These are phyloP conservation scores for Plumapathes pennacea DNA, from an alignment of 92 coral and sea anemone species.

Conservation along the genomic window DNA sequence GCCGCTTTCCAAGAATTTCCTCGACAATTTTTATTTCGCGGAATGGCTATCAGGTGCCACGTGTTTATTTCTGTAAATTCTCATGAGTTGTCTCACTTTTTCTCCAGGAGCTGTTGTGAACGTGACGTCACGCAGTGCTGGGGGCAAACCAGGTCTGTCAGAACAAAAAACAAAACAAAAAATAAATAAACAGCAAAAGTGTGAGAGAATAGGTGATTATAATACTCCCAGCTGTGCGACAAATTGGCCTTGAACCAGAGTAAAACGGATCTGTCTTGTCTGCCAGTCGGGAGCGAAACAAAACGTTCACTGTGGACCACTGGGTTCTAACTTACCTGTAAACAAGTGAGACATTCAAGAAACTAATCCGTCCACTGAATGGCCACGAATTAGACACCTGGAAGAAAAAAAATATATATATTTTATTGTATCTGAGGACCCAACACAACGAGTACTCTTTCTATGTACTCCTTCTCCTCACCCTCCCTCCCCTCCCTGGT, in stretches of 20 bases:
- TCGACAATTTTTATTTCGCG: too few relatives aligned
- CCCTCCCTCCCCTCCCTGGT: neutral
- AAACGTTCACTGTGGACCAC: too few relatives aligned
- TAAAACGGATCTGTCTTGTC: too few relatives aligned
- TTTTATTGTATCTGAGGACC: neutral
- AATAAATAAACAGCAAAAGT: neutral
- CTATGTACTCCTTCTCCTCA: neutral
- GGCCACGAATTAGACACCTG: constrained; percentile 89
- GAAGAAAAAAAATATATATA: neutral
- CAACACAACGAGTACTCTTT: neutral
- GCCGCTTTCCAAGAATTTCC: too few relatives aligned
- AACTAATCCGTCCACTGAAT: constrained; percentile 67
- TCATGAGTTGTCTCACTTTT: constrained; percentile 82
- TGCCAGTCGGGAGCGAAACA: neutral
- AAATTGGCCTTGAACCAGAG: too few relatives aligned
- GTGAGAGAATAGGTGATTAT: too few relatives aligned
- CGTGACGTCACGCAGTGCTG: constrained; percentile 74
- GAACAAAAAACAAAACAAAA: neutral
- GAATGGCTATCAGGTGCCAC: too few relatives aligned
- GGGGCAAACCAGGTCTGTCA: constrained; percentile 82
- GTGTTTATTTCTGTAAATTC: too few relatives aligned
- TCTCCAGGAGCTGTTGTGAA: constrained; percentile 79
- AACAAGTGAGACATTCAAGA: constrained; percentile 71
- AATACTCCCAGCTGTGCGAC: too few relatives aligned
- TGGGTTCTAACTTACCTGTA: constrained; percentile 94